Conservation (phyloP, 2,888 invertebrate genomes). For the Dryocosmus kuriphilus region DNA sequence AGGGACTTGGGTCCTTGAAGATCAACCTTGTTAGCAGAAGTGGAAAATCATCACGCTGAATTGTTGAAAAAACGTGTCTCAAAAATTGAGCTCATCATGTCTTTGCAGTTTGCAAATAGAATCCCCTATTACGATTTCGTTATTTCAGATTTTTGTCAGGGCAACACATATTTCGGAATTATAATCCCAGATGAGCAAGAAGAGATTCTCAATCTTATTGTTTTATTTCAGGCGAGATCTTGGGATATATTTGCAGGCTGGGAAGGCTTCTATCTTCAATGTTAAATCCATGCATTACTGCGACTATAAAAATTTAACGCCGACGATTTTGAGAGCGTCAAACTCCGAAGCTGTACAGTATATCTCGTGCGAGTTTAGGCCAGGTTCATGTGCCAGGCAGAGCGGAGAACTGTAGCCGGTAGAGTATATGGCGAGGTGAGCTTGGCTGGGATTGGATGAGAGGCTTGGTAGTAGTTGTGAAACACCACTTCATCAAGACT, state of each 20-base stretch:
- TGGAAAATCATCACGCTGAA: too few species aligned
- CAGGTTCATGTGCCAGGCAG: slow-evolving; percentile 42
- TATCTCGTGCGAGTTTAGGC: slow-evolving; percentile 35
- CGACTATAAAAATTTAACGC: slow-evolving; percentile 36
- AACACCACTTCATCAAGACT: slow-evolving; percentile 59
- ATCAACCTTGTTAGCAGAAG: too few species aligned
- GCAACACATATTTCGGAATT: background rate
- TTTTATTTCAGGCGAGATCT: background rate
- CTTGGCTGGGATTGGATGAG: slow-evolving; percentile 68
- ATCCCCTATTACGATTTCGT: background rate
- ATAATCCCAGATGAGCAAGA: background rate
- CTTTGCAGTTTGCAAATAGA: background rate
- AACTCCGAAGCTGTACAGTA: slow-evolving; percentile 6
- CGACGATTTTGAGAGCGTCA: slow-evolving; percentile 24
- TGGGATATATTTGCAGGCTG: background rate
- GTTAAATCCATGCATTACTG: slow-evolving; percentile 2
- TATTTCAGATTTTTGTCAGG: background rate
- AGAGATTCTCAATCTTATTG: background rate
- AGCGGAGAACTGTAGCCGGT: slow-evolving; percentile 28
- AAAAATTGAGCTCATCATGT: too few species aligned
- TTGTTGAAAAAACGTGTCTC: background rate
- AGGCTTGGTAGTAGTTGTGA: slow-evolving; percentile 59
- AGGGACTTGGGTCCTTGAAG: background rate
- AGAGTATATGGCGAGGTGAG: slow-evolving; percentile 57
- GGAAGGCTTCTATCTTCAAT: background rate